phyloP scores from a whole-genome alignment of 2,888 invertebrate species.

The Sphaeridia pumilis region DNA sequence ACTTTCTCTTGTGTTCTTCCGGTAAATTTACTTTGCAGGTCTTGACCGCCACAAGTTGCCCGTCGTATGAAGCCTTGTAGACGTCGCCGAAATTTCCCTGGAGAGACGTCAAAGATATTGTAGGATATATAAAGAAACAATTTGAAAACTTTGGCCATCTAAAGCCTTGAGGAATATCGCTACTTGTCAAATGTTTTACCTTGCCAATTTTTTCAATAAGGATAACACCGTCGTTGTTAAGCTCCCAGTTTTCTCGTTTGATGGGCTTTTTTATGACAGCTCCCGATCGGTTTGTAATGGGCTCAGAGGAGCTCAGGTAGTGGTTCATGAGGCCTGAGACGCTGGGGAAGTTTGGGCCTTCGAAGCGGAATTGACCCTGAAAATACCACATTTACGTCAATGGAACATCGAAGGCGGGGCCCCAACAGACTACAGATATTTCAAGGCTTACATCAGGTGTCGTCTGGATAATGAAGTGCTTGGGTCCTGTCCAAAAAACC shows the following conservation, averaged over 20 bases:
- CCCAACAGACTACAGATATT: no score
- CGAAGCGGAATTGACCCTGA: conserved; percentile 83
- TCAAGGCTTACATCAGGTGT: conserved; percentile 75
- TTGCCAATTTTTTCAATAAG: conserved; percentile 85
- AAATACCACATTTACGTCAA: no score
- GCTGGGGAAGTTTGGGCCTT: conserved; percentile 84
- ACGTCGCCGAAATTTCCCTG: conserved; percentile 98
- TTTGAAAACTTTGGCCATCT: no score
- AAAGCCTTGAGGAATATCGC: no score
- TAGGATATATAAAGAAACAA: no score
- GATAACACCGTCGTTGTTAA: conserved; percentile 88
- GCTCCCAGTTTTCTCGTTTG: conserved; percentile 82
- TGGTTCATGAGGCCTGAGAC: conserved; percentile 82
- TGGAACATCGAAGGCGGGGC: no score
- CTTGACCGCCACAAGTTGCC: conserved; percentile 86
- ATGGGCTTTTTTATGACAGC: conserved; percentile 77
- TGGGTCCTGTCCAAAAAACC: conserved; percentile 90
- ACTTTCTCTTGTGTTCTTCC: conserved; percentile 85
- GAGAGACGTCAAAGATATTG: no score
- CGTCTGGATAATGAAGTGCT: conserved; percentile 96
- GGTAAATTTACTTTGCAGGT: conserved; percentile 87
- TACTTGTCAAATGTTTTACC: no score
- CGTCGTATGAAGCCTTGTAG: conserved; percentile 75
- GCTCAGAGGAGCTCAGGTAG: conserved; percentile 71
- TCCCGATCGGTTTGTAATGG: conserved; percentile 85